phyloP scores from a whole-genome alignment of 2,888 invertebrate genomes.

The Leuctra nigra region DNA sequence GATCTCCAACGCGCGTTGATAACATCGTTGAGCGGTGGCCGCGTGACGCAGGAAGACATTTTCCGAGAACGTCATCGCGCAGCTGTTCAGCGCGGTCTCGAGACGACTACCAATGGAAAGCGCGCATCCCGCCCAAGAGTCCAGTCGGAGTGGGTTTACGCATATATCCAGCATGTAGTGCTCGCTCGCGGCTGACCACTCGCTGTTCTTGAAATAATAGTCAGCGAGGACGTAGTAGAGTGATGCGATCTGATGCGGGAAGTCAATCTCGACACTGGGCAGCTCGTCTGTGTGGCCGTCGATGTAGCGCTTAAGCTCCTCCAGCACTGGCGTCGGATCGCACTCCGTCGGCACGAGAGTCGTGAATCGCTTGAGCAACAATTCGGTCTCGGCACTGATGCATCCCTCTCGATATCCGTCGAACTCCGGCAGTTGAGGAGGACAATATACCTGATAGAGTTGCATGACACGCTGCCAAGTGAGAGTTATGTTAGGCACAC shows the following conservation, averaged over 20 bases:
- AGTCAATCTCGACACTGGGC: slow-evolving; percentile 37
- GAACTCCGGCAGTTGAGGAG: slow-evolving; percentile 71
- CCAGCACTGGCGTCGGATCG: slow-evolving; percentile 53
- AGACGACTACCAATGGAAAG: slow-evolving; percentile 70
- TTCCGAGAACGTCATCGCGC: slow-evolving; percentile 42
- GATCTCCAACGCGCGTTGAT: slow-evolving; percentile 68
- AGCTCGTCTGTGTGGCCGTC: slow-evolving; percentile 51
- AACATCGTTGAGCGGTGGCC: slow-evolving; percentile 70
- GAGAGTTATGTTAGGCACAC: slow-evolving; percentile 58
- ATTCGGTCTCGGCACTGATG: slow-evolving; percentile 76
- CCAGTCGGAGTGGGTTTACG: slow-evolving; percentile 69
- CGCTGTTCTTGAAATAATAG: slow-evolving; percentile 84
- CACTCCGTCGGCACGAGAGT: slow-evolving; percentile 59
- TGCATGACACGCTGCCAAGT: slow-evolving; percentile 69
- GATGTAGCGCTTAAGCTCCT: slow-evolving; percentile 60
- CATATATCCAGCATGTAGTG: slow-evolving; percentile 80
- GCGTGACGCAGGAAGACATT: slow-evolving; percentile 62
- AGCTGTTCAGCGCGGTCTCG: slow-evolving; percentile 71
- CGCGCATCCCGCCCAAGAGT: slow-evolving; percentile 91
- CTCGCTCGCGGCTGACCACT: slow-evolving; percentile 46
- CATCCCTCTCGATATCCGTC: slow-evolving; percentile 67
- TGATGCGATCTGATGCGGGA: slow-evolving; percentile 56
- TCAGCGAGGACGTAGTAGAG: slow-evolving; percentile 90
- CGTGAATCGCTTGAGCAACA: slow-evolving; percentile 62
- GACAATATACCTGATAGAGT: slow-evolving; percentile 74